Percentiles rank a stretch among this genome's conserved stretches.
phyloP scores from a whole-genome alignment of 2,113 vertebrate genomes.

The Catharus fuscescens region DNA sequence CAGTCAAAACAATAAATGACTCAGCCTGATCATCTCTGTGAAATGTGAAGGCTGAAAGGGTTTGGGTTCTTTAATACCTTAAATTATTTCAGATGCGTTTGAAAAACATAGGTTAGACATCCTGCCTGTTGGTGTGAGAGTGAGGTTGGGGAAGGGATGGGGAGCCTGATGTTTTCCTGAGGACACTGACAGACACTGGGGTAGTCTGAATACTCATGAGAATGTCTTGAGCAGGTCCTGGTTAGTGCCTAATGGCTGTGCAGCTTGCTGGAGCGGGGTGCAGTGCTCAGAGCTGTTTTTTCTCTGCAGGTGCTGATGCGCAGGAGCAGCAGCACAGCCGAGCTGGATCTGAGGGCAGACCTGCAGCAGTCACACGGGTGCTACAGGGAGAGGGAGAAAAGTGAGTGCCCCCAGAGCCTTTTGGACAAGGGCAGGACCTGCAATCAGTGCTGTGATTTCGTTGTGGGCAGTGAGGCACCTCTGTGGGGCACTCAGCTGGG shows the following conservation, averaged over 20 bases:
- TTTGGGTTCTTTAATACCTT: not conserved
- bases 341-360: slow-evolving; percentile 82
- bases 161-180: not conserved
- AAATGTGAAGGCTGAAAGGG: not conserved
- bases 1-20: not conserved
- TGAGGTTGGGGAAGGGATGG: not conserved
- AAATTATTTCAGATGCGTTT: not conserved
- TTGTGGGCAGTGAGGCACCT: fast-evolving
- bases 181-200: not conserved
- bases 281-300: not conserved
- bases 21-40: not conserved
- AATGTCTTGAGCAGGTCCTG: not conserved
- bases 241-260: not conserved
- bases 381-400: slow-evolving; percentile 83
- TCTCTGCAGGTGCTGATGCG: slow-evolving; percentile 77
- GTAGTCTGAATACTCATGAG: not conserved
- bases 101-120: not conserved
- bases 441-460: fast-evolving
- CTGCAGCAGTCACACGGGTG: slow-evolving; percentile 61
- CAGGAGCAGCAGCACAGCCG: slow-evolving; percentile 85
- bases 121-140: not conserved
- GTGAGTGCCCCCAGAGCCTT: slow-evolving; percentile 70
- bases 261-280: not conserved
- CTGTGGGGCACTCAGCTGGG: not conserved
- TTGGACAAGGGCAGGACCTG: not conserved